Conservation (phyloP, 1,140 invertebrate genomes). For the Eufriesea mexicana region DNA sequence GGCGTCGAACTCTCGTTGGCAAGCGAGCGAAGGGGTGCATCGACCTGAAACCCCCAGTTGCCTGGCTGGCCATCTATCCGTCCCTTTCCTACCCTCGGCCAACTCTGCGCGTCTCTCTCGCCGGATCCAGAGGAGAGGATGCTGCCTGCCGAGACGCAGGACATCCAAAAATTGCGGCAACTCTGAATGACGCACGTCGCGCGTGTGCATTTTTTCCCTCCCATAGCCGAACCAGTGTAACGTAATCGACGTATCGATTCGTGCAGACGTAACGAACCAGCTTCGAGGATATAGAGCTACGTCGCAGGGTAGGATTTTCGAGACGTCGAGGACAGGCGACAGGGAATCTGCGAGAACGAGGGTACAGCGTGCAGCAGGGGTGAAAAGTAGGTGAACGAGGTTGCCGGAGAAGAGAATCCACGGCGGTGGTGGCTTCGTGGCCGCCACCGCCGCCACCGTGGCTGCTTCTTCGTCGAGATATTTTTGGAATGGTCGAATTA, state of each 20-base stretch:
- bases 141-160: neutral
- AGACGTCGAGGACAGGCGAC: neutral
- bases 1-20: constrained; percentile 76
- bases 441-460: constrained; percentile 13
- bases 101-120: constrained; percentile 16
- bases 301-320: neutral
- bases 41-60: constrained; percentile 78
- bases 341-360: constrained; percentile 4
- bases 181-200: neutral
- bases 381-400: constrained; percentile 77
- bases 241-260: neutral
- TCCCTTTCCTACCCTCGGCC: constrained; percentile 23
- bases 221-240: neutral
- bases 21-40: constrained; percentile 73
- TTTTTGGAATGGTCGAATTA: constrained; percentile 70
- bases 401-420: constrained; percentile 53
- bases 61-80: constrained; percentile 52
- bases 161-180: neutral
- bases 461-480: constrained; percentile 53
- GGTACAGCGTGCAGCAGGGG: constrained; percentile 36
- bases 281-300: no score
- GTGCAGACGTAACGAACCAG: neutral
- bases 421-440: constrained; percentile 18
- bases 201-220: neutral
- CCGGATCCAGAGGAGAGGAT: neutral